Evolutionary conservation across 2,113 vertebrate species (phyloP).

Genomic region (Takifugu bimaculatus): DNA sequence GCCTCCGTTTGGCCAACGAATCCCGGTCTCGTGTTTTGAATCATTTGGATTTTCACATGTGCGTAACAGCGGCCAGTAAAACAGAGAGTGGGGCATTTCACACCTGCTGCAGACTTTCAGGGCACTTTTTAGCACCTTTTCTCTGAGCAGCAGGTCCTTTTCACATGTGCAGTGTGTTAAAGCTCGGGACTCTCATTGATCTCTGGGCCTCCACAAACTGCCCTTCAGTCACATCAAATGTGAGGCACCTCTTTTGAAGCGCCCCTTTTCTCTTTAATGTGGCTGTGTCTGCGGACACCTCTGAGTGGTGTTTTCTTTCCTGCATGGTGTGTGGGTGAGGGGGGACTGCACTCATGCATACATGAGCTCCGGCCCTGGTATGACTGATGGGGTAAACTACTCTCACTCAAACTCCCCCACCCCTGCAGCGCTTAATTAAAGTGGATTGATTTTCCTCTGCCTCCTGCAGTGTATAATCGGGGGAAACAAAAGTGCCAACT

Average conservation of each 20-base stretch:
- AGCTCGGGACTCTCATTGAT: conserved; percentile 61
- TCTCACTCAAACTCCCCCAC: conserved; percentile 5
- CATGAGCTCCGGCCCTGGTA: conserved; percentile 38
- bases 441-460: conserved; percentile 66
- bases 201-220: conserved; percentile 42
- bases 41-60: conserved; percentile 26
- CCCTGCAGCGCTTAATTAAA: conserved; percentile 68
- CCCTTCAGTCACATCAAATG: conserved; percentile 60
- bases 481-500: conserved; percentile 40
- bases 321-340: conserved; percentile 34
- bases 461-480: conserved; percentile 44
- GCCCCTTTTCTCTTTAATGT: conserved; percentile 53
- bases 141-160: conserved; percentile 36
- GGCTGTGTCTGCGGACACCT: conserved; percentile 7
- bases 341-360: conserved; percentile 29
- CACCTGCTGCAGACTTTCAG: conserved; percentile 51
- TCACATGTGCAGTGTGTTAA: conserved; percentile 50
- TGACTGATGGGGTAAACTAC: conserved; percentile 34
- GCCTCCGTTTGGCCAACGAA: conserved; percentile 27
- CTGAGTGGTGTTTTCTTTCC: conserved; percentile 37
- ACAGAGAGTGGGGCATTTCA: conserved; percentile 49
- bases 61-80: conserved; percentile 44
- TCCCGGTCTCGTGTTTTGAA: conserved; percentile 8
- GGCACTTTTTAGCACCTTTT: conserved; percentile 55
- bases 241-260: conserved; percentile 50